Base-by-base conservation (phyloP, 2,797 vertebrate species). In the Chlorospingus semifuscus region DNA sequence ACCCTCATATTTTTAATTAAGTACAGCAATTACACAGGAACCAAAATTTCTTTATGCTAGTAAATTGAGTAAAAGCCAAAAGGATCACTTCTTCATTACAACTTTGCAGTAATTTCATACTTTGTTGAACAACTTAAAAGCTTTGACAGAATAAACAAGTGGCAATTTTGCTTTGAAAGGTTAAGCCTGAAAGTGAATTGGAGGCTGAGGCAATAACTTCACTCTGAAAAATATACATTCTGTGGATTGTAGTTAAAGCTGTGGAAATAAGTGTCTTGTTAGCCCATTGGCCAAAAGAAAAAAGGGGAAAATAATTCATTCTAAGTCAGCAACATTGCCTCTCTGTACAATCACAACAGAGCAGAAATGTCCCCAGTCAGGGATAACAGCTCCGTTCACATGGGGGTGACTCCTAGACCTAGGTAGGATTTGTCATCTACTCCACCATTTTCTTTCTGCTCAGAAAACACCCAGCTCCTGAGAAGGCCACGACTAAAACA, bases 111-210 rank as follows among this genome's bases (percentile, higher is more conserved):
- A 15, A 52, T 91, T 95, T 94, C 76, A 86, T 94, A 95, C 81
- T 90, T 94, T 82, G 65, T 49, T 92, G 83, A 93, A 52, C 85
- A 94, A 90, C 81, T 90, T 96, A 60, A 96, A 96, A 97, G 90
- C 69, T 50, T 66, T 44, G 32, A 69, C 61, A 91, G 77, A 94
- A 78, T 81, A 95, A 93, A 90, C 66, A 78, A 74, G 44, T 30
- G n/a, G 55, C 86, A 90, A 90, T 85, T 93, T 71, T 83, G 52
- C 71, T 90, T 83, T 90, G 75, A 95, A 95, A 95, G 52, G 75
- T 83, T 94, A 87, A 90, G 18, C 55, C 57, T 39, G 10, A 89
- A 83, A 79, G 55, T 69, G 77, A 94, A 76, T 46, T 74, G 82
- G 56, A 24, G 4, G 39, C n/a, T 52, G 52, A 91, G 44, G 65